These are phyloP conservation scores for Sebastiscus tertius DNA, from an alignment of 2,797 vertebrate species.

Conservation along the genomic window DNA sequence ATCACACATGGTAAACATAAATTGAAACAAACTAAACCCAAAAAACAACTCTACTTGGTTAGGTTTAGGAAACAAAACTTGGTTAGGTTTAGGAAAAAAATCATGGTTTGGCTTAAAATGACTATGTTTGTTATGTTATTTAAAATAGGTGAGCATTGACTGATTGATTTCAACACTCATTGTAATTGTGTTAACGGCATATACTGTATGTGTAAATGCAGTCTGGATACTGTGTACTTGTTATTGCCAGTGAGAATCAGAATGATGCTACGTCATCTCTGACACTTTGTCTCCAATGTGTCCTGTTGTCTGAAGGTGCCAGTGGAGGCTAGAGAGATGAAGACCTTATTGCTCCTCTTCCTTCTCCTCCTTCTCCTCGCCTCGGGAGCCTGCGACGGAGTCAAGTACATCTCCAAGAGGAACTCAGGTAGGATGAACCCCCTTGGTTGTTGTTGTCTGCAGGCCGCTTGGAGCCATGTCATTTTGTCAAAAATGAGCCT, in stretches of 20 bases:
- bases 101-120: too few relatives aligned
- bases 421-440: slow-evolving; percentile 90
- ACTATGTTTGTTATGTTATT: too few relatives aligned
- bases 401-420: slow-evolving; percentile 96
- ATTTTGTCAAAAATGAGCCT: slow-evolving; percentile 6
- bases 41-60: too few relatives aligned
- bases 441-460: background rate
- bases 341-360: slow-evolving; percentile 84
- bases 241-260: background rate
- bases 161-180: background rate
- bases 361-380: slow-evolving; percentile 86
- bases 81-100: too few relatives aligned
- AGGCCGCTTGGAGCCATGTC: background rate
- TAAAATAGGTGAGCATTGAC: too few relatives aligned
- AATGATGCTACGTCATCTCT: background rate
- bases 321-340: slow-evolving; percentile 86
- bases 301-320: slow-evolving; percentile 41
- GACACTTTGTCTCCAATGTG: background rate
- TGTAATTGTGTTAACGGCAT: background rate
- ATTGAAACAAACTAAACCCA: too few relatives aligned
- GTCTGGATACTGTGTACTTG: background rate
- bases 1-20: too few relatives aligned
- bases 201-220: background rate
- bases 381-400: slow-evolving; percentile 86
- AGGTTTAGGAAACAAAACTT: too few relatives aligned